Percentiles rank a stretch among this genome's conserved stretches.
Evolutionary conservation across 2,113 vertebrate genomes (phyloP).

Genomic region (Butorides virescens): DNA sequence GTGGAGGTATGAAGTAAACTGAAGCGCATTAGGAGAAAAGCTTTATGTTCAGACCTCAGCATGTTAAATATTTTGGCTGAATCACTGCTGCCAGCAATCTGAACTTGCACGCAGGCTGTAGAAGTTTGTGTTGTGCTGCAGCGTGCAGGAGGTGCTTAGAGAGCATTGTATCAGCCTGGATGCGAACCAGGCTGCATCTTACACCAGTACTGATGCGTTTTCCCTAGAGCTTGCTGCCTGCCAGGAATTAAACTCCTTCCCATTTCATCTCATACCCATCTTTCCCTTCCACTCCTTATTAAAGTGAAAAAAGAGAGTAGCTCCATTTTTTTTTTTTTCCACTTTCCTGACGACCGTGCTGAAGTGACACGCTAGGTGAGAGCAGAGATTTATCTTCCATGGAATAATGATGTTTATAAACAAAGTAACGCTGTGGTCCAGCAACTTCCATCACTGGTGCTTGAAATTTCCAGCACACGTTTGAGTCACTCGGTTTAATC

Average conservation of each 20-base stretch:
- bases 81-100: background rate
- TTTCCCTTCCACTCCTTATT: background rate
- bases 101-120: background rate
- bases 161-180: background rate
- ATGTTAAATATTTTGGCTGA: slow-evolving; percentile 12
- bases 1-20: background rate
- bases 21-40: background rate
- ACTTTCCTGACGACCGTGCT: background rate
- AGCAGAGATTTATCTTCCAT: slow-evolving; percentile 16
- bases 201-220: background rate
- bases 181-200: background rate
- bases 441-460: background rate
- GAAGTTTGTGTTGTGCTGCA: background rate
- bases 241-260: background rate
- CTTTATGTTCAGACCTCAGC: background rate
- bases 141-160: background rate
- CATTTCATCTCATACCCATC: background rate
- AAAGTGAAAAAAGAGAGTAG: background rate
- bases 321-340: background rate
- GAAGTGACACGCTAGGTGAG: slow-evolving; percentile 3
- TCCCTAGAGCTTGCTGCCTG: background rate
- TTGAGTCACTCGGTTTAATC: background rate
- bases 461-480: background rate
- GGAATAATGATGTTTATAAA: slow-evolving; percentile 31
- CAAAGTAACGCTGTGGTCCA: background rate